Evolutionary conservation across 2,888 invertebrate species (phyloP), one percentile per base, ranked within the genome.

Genomic region (Hyposoter dolosus): DNA sequence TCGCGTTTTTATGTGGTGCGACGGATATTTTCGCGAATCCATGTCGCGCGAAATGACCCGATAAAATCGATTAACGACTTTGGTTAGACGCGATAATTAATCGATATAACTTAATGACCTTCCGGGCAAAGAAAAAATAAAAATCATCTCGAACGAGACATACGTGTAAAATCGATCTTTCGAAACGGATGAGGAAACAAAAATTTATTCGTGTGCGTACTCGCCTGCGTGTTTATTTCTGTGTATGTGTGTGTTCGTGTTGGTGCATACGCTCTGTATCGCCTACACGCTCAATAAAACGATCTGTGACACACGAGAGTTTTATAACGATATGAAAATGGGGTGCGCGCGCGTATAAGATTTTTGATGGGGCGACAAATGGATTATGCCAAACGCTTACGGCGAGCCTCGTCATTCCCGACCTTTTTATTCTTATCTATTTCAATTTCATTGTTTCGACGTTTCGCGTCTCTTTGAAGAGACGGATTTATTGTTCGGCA

Each of bases 361-460:
- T 85, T 82, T 79, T 82, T 82, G 79, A 85, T 85, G 75, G 71
- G 45, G 47, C 82, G 82, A 82, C 75, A 65, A 79, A 79, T 79
- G 79, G 65, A 82, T 82, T 68, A n/a, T 68, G 81, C 45, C 74
- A 32, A 75, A 82, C 74, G 32, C 40, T 35, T 43, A 28, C 17
- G 23, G 12, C 53, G 28, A 15, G 17, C n/a, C 19, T 43, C 53
- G 56, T 68, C 15, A 40, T 47, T 12, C 76, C 7, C 63, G 32
- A 32, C 4, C 60, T 35, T 60, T 75, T 19, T 79, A 69, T 76
- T 83, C 82, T 83, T 85, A 85, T 85, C 85, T 85, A 75, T 83
- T 83, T 76, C 85, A 85, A 85, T 85, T 85, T 83, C 79, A 83
- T 85, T 80, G 82, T 85, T 83, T 76, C 76, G 28, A 85, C 75